These are phyloP conservation scores for Ypsolopha scabrella DNA, from an alignment of 2,888 invertebrate genomes.

Conservation along the genomic window DNA sequence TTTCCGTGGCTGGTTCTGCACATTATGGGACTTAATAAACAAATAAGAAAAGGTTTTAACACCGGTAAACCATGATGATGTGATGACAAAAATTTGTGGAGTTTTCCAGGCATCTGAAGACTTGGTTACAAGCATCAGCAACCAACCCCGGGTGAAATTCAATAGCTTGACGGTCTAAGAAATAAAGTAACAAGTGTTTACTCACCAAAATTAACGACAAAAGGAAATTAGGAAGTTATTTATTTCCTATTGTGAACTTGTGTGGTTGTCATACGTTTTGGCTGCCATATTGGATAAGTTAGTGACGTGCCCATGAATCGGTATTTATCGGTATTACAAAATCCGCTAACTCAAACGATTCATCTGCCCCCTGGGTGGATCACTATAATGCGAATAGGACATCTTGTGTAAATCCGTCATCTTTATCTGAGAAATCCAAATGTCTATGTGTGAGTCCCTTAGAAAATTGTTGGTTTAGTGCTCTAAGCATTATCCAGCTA, in stretches of 20 bases:
- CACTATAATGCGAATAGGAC: no score
- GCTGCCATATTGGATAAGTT: conserved; percentile 56
- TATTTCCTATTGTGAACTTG: conserved; percentile 52
- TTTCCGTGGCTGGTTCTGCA: no score
- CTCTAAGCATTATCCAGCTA: no score
- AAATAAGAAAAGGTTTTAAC: background rate
- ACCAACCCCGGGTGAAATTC: no score
- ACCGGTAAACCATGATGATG: background rate
- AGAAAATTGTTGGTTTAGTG: no score
- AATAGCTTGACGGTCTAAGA: background rate
- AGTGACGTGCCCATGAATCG: conserved; percentile 22
- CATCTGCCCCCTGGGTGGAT: no score
- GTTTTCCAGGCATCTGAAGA: background rate
- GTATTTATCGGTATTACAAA: no score
- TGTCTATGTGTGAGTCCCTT: no score
- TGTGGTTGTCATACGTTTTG: conserved; percentile 58
- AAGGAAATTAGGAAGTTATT: conserved; percentile 46
- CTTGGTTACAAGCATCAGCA: background rate
- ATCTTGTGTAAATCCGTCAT: no score
- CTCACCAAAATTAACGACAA: conserved; percentile 46
- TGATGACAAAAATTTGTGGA: background rate
- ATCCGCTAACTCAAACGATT: no score
- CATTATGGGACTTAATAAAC: background rate
- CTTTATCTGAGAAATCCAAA: no score
- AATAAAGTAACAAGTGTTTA: conserved; percentile 15